A percentile compares a stretch with the other conserved stretches of the same genome.
phyloP scores from a whole-genome alignment of 2,113 vertebrate species.

The Petaurus breviceps region DNA sequence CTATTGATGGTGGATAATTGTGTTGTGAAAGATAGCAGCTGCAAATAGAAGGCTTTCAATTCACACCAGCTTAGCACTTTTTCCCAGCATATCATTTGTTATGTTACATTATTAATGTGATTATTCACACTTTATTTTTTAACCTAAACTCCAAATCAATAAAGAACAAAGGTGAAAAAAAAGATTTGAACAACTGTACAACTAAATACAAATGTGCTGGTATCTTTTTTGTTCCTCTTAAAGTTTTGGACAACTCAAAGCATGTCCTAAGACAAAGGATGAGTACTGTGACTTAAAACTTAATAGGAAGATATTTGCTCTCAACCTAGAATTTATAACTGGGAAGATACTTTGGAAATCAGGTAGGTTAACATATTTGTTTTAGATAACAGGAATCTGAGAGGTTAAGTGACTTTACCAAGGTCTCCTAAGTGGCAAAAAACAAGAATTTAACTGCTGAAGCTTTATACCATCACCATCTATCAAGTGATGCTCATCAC shows the following conservation, averaged over 20 bases:
- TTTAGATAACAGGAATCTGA: no score
- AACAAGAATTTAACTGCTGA: no score
- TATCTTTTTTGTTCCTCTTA: background rate
- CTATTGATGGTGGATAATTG: slow-evolving; percentile 68
- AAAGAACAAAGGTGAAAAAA: slow-evolving; percentile 11
- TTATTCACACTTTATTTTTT: slow-evolving; percentile 51
- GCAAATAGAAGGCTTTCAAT: background rate
- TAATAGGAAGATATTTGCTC: no score
- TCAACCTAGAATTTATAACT: no score
- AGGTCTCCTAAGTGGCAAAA: no score
- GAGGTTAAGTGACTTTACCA: no score
- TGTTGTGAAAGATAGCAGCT: slow-evolving; percentile 13
- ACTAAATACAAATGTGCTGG: background rate
- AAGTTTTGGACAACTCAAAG: background rate
- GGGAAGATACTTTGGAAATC: no score
- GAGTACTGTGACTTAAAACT: no score
- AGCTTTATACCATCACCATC: no score
- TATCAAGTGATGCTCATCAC: no score
- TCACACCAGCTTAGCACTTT: slow-evolving; percentile 25
- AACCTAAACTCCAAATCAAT: background rate
- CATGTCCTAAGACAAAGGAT: background rate
- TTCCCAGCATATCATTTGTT: slow-evolving; percentile 16
- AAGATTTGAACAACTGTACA: background rate
- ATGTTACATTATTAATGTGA: slow-evolving; percentile 32
- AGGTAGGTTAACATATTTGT: no score